Conservation (phyloP, 2,888 invertebrate species). For the Nomada fucata region DNA sequence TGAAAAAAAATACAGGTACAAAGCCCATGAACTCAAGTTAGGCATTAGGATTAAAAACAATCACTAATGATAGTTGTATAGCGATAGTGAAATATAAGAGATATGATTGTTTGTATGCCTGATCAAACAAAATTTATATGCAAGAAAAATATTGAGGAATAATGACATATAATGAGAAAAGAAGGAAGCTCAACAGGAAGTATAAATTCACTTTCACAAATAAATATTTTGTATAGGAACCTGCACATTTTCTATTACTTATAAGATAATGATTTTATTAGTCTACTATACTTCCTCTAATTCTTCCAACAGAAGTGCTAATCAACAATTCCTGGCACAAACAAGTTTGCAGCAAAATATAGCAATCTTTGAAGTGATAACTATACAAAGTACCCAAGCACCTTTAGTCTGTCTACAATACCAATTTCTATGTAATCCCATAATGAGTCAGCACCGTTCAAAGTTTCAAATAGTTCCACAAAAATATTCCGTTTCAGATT, state of each 20-base stretch:
- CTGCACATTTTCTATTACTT: background rate
- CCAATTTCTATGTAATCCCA: slow-evolving; percentile 60
- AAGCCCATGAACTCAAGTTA: slow-evolving; percentile 40
- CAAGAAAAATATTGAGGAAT: too few relatives aligned
- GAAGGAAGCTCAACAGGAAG: slow-evolving; percentile 44
- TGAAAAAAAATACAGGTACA: slow-evolving; percentile 22
- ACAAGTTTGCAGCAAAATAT: slow-evolving; percentile 50
- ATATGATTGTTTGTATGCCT: background rate
- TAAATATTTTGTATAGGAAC: background rate
- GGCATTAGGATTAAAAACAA: slow-evolving; percentile 51
- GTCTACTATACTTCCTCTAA: slow-evolving; percentile 42
- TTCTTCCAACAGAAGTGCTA: slow-evolving; percentile 34
- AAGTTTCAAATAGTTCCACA: slow-evolving; percentile 55
- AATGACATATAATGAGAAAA: slow-evolving; percentile 30
- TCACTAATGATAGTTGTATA: slow-evolving; percentile 31
- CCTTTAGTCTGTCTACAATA: slow-evolving; percentile 55
- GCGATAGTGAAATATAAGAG: slow-evolving; percentile 12
- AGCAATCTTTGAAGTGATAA: slow-evolving; percentile 37
- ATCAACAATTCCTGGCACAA: slow-evolving; percentile 45
- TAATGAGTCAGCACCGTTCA: slow-evolving; percentile 69
- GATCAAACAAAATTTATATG: slow-evolving; percentile 10
- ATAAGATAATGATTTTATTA: slow-evolving; percentile 1
- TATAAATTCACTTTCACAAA: slow-evolving; percentile 8
- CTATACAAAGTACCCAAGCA: slow-evolving; percentile 66
- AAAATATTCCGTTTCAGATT: slow-evolving; percentile 40